phyloP scores from a whole-genome alignment of 2,113 vertebrate species.

The Peucedramus taeniatus region DNA sequence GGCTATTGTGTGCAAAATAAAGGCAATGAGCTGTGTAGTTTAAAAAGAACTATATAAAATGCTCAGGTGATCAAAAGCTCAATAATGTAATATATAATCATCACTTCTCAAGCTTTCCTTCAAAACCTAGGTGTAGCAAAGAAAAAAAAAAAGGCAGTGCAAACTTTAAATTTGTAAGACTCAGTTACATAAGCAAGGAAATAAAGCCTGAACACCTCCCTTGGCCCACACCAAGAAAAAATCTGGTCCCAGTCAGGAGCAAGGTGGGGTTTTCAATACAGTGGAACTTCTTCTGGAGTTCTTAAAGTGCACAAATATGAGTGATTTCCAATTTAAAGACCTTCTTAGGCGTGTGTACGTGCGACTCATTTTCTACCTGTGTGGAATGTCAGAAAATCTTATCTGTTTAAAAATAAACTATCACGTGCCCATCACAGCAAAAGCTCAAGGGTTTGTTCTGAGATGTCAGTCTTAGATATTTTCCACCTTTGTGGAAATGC shows the following conservation, averaged over 20 bases:
- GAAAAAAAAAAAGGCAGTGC: not conserved
- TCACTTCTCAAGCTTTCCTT: not conserved
- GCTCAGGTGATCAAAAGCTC: not conserved
- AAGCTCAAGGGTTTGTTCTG: not conserved
- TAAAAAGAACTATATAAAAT: not conserved
- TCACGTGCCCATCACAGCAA: not conserved
- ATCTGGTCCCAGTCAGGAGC: not conserved
- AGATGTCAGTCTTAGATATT: not conserved
- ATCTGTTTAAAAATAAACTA: not conserved
- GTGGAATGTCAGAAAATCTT: not conserved
- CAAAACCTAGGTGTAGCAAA: not conserved
- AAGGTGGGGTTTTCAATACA: not conserved
- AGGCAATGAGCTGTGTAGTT: not conserved
- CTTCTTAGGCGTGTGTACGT: accelerated
- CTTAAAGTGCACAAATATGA: not conserved
- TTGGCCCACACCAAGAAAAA: not conserved
- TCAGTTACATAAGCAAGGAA: not conserved
- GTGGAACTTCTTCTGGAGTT: not conserved
- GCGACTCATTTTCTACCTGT: not conserved
- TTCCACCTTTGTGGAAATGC: not conserved
- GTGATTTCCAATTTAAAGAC: not conserved
- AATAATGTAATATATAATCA: not conserved
- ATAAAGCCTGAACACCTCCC: not conserved
- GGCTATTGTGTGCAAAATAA: not conserved
- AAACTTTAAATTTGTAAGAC: not conserved